A percentile compares a stretch with the other conserved stretches of the same genome.
These are phyloP conservation scores for Drosophila nikananu DNA, from an alignment of 1,140 invertebrate genomes.

Conservation along the genomic window DNA sequence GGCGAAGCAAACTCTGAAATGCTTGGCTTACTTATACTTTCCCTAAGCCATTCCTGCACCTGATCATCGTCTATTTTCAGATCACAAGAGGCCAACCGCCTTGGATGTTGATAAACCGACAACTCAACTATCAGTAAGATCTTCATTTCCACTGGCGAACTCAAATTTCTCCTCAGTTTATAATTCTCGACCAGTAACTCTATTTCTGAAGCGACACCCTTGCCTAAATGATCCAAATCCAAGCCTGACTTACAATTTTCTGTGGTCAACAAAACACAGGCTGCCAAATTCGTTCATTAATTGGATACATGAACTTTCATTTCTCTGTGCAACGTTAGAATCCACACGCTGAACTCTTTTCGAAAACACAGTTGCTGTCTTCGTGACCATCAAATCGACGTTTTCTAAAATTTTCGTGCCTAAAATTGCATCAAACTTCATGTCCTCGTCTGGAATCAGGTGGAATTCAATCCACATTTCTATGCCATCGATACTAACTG, in stretches of 20 bases:
- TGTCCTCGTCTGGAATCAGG: no score
- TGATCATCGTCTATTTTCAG: constrained; percentile 41
- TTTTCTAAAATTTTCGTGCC: no score
- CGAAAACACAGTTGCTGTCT: no score
- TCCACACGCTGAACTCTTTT: no score
- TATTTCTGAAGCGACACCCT: background rate
- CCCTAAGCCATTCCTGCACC: constrained; percentile 54
- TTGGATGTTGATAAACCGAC: constrained; percentile 63
- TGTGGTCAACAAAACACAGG: background rate
- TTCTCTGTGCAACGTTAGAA: no score
- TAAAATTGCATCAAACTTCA: no score
- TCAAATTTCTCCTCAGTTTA: background rate
- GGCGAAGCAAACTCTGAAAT: background rate
- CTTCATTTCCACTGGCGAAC: constrained; percentile 29
- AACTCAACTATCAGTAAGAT: constrained; percentile 52
- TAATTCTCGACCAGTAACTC: constrained; percentile 5
- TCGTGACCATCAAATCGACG: no score
- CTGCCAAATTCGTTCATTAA: background rate
- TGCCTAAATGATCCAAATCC: background rate
- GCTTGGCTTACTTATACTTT: constrained; percentile 3
- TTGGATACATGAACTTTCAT: no score
- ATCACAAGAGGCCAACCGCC: constrained; percentile 51
- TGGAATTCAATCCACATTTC: no score
- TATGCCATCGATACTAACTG: no score
- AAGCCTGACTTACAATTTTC: background rate